These are phyloP conservation scores for Chionoecetes opilio DNA, from an alignment of 1,140 invertebrate species.

Conservation along the genomic window DNA sequence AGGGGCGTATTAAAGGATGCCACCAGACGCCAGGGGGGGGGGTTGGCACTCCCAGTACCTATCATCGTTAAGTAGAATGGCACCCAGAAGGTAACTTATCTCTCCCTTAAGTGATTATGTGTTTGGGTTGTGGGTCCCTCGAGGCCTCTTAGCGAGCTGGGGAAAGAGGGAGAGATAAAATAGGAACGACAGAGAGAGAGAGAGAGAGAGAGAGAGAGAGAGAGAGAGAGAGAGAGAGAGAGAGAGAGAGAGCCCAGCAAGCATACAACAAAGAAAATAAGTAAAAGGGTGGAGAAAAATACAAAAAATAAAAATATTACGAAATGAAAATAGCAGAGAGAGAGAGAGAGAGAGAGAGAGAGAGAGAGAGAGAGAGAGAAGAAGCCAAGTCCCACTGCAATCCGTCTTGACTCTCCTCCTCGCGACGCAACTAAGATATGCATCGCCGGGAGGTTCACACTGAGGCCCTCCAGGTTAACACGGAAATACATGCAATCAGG, in stretches of 20 bases:
- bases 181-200: background rate
- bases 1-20: background rate
- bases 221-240: no score
- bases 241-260: no score
- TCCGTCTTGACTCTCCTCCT: background rate
- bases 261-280: background rate
- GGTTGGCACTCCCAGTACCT: background rate
- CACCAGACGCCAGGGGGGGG: background rate
- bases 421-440: background rate
- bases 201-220: constrained; percentile 6
- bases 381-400: background rate
- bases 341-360: constrained; percentile 11
- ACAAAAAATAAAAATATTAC: background rate
- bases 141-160: background rate
- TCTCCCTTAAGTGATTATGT: constrained; percentile 30
- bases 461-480: background rate
- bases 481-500: background rate
- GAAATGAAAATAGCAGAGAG: background rate
- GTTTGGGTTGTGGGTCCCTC: constrained; percentile 4
- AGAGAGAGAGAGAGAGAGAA: background rate
- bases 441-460: constrained; percentile 4
- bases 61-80: constrained; percentile 29
- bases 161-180: background rate
- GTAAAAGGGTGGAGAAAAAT: background rate
- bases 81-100: constrained; percentile 11